These are phyloP conservation scores for Gallinago media DNA, from an alignment of 2,113 vertebrate species.

Conservation along the genomic window DNA sequence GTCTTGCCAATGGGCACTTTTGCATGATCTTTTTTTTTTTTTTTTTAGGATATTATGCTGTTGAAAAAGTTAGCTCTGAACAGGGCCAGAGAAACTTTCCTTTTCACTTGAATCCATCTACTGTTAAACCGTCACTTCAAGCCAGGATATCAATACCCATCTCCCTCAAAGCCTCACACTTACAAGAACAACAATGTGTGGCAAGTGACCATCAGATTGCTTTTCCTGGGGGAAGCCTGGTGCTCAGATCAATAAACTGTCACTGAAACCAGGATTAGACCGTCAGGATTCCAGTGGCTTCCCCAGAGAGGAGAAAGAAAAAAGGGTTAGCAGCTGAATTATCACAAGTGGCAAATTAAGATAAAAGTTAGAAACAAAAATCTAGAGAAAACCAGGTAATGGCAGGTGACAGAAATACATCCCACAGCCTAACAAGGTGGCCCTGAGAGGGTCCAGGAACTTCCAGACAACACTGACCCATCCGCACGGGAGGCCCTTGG, in stretches of 20 bases:
- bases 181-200: accelerated
- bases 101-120: background rate
- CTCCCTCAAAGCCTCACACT: background rate
- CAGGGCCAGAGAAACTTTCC: background rate
- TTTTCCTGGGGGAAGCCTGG: background rate
- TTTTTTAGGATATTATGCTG: background rate
- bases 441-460: accelerated
- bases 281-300: background rate
- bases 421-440: background rate
- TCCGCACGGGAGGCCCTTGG: background rate
- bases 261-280: background rate
- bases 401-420: background rate
- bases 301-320: background rate
- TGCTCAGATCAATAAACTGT: background rate
- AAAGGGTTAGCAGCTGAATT: background rate
- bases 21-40: background rate
- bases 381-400: background rate
- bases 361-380: background rate
- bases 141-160: background rate
- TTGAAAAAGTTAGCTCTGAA: background rate
- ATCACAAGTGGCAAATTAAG: accelerated
- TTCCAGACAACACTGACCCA: background rate
- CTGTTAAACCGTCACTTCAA: background rate
- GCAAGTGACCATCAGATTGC: background rate
- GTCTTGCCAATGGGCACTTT: background rate